Evolutionary conservation across 2,797 vertebrate genomes (phyloP).

Genomic region (Parauchenoglanis punctatus): DNA sequence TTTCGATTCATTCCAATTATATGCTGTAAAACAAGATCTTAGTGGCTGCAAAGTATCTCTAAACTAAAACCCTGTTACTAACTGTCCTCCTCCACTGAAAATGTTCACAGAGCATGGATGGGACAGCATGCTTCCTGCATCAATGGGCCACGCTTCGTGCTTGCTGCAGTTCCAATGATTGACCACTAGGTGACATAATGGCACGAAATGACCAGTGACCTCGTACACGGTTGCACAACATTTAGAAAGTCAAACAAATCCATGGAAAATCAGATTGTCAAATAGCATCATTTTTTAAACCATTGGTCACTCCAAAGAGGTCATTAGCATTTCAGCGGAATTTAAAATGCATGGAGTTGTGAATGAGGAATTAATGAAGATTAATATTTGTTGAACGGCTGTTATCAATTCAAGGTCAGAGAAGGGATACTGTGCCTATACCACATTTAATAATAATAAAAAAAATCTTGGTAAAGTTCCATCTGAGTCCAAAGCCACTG

Average conservation of each 20-base stretch:
- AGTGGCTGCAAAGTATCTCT: neutral
- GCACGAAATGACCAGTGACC: neutral
- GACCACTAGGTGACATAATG: neutral
- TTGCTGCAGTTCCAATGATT: neutral
- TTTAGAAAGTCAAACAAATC: neutral
- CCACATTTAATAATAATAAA: slow-evolving; percentile 2
- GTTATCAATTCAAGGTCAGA: slow-evolving; percentile 25
- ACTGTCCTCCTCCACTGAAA: neutral
- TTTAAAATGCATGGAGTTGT: neutral
- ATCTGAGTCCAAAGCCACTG: slow-evolving; percentile 37
- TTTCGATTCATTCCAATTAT: neutral
- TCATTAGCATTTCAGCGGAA: neutral
- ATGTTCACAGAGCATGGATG: neutral
- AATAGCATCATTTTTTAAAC: neutral
- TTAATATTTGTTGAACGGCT: slow-evolving; percentile 1
- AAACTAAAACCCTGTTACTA: neutral
- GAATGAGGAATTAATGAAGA: slow-evolving; percentile 1
- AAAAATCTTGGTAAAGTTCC: slow-evolving; percentile 12
- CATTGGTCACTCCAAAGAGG: neutral
- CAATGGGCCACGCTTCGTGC: neutral
- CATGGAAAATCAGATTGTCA: neutral
- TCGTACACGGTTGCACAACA: neutral
- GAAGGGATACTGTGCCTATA: neutral
- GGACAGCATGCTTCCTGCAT: neutral
- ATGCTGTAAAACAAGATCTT: neutral